phyloP scores from a whole-genome alignment of 2,113 vertebrate species.

The Podarcis cretensis region DNA sequence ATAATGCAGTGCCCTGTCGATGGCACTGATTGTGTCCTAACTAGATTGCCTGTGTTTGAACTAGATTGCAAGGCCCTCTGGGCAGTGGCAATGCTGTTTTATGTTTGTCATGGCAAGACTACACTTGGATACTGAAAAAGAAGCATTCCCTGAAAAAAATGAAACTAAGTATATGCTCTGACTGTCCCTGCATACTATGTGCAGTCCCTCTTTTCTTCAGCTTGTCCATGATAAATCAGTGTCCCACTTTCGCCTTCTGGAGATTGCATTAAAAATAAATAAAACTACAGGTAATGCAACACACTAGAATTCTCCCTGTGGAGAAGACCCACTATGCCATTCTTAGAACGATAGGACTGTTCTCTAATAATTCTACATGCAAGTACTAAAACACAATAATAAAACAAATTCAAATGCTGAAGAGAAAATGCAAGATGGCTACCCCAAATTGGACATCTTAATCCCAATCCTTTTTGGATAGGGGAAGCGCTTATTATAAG shows the following conservation, averaged over 20 bases:
- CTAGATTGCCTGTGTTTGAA: conserved; percentile 6
- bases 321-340: too few relatives aligned
- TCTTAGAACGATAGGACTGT: too few relatives aligned
- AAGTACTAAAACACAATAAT: too few relatives aligned
- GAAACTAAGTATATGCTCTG: not conserved
- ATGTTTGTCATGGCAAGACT: not conserved
- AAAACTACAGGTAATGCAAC: not conserved
- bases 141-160: not conserved
- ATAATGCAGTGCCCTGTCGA: not conserved
- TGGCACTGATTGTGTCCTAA: not conserved
- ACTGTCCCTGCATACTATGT: not conserved
- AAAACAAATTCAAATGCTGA: too few relatives aligned
- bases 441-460: too few relatives aligned
- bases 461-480: too few relatives aligned
- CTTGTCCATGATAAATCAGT: not conserved
- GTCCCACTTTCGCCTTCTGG: too few relatives aligned
- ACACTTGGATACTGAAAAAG: not conserved
- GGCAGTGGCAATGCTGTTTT: not conserved
- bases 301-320: not conserved
- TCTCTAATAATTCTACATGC: too few relatives aligned
- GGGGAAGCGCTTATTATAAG: too few relatives aligned
- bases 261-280: not conserved
- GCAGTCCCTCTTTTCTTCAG: not conserved
- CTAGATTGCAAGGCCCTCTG: conserved; percentile 25
- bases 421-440: too few relatives aligned